Evolutionary conservation across 2,113 vertebrate genomes (phyloP).

Genomic region (Gambusia holbrooki): DNA sequence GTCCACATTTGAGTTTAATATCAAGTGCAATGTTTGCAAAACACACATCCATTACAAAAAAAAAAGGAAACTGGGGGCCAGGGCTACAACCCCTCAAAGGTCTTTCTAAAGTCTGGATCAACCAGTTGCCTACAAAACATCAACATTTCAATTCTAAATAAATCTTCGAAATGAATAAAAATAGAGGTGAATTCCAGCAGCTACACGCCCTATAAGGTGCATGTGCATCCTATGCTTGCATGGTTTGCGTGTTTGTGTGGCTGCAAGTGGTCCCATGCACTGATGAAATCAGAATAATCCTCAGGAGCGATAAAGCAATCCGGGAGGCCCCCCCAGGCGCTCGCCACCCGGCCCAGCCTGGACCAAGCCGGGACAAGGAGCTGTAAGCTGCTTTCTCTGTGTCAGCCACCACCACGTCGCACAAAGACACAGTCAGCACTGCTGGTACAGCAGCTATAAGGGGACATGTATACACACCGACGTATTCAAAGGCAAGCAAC

Average conservation of each 20-base stretch:
- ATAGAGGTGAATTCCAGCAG: not conserved
- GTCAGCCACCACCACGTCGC: constrained; percentile 70
- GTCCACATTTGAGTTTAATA: no score
- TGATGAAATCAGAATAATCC: constrained; percentile 73
- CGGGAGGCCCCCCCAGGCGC: constrained; percentile 66
- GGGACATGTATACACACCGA: not conserved
- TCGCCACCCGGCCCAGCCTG: constrained; percentile 52
- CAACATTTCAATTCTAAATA: not conserved
- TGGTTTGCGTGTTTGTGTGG: constrained; percentile 34
- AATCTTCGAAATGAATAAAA: not conserved
- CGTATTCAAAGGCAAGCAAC: not conserved
- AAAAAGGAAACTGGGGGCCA: no score
- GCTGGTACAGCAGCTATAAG: not conserved
- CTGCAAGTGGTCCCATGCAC: constrained; percentile 23
- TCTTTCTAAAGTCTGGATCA: no score
- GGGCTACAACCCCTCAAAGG: no score
- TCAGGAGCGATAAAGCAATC: constrained; percentile 64
- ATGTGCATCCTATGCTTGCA: constrained; percentile 36
- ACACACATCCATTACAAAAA: no score
- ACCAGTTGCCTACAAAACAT: not conserved
- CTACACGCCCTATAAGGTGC: constrained; percentile 7
- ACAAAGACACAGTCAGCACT: constrained; percentile 62
- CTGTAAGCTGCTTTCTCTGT: constrained; percentile 77
- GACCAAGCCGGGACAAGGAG: constrained; percentile 58
- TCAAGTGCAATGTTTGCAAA: no score